These are phyloP conservation scores for Drosophila stalkeri DNA, from an alignment of 2,888 invertebrate genomes.

Conservation along the genomic window DNA sequence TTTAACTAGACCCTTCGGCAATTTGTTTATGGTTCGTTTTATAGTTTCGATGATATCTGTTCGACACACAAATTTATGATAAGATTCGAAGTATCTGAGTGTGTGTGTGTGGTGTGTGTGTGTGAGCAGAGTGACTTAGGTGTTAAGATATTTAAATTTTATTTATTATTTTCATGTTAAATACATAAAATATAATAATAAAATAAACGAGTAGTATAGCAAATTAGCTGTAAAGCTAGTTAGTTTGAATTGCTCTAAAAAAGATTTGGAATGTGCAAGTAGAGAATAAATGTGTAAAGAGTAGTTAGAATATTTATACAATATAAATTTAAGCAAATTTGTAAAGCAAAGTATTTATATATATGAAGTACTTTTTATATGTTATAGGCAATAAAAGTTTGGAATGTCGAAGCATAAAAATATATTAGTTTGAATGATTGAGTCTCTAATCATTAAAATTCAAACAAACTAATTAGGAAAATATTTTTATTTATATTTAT, in stretches of 20 bases:
- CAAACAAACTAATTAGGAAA: too few species aligned
- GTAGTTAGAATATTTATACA: too few species aligned
- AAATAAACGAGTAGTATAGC: not conserved
- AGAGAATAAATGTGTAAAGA: too few species aligned
- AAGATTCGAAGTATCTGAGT: constrained; percentile 8
- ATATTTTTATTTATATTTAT: too few species aligned
- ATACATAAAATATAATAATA: not conserved
- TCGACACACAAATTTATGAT: constrained; percentile 38
- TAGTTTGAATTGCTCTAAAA: not conserved
- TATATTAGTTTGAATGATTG: too few species aligned
- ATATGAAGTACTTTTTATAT: too few species aligned
- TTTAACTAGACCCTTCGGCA: constrained; percentile 23
- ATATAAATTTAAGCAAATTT: too few species aligned
- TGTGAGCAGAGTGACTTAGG: constrained; percentile 14
- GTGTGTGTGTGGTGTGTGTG: too few species aligned
- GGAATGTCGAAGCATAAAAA: too few species aligned
- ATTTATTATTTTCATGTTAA: constrained; percentile 11
- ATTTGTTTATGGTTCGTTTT: constrained; percentile 57
- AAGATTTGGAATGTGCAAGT: not conserved
- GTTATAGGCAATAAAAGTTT: too few species aligned
- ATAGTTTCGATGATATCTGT: constrained; percentile 42
- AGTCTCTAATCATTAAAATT: too few species aligned
- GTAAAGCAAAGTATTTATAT: too few species aligned
- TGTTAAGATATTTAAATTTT: constrained; percentile 26
- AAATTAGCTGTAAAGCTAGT: not conserved